Conservation (phyloP, 2,797 vertebrate genomes). For the Borostomias antarcticus region DNA sequence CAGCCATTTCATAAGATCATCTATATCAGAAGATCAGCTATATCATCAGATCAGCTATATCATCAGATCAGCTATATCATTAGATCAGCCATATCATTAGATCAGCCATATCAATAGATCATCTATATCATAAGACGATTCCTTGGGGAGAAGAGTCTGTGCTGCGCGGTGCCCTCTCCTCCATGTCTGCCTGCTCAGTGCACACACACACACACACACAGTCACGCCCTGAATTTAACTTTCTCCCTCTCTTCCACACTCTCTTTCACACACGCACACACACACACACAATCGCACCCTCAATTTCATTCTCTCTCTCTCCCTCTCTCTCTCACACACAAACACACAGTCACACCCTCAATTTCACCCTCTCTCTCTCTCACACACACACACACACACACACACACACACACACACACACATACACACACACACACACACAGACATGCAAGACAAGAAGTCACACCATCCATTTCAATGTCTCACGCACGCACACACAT, state of each 20-base stretch:
- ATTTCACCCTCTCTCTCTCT: too few species aligned
- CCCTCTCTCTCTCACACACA: background rate
- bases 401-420: background rate
- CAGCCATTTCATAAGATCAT: too few species aligned
- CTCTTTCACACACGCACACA: background rate
- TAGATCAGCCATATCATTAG: too few species aligned
- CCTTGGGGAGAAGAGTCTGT: conserved; percentile 27
- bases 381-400: conserved; percentile 7
- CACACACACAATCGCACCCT: background rate
- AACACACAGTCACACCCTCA: background rate
- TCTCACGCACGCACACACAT: background rate
- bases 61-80: too few species aligned
- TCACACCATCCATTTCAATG: too few species aligned
- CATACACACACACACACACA: background rate
- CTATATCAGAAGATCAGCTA: too few species aligned
- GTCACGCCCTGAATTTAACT: conserved; percentile 4
- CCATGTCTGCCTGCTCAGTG: conserved; percentile 3
- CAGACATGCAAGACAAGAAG: too few species aligned
- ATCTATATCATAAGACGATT: too few species aligned
- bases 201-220: conserved; percentile 1
- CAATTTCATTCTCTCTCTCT: too few species aligned
- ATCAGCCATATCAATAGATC: too few species aligned
- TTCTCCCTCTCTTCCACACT: background rate
- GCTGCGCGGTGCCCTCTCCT: background rate
- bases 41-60: too few species aligned